phyloP scores from a whole-genome alignment of 2,888 invertebrate species.

The Dryadula phaetusa region DNA sequence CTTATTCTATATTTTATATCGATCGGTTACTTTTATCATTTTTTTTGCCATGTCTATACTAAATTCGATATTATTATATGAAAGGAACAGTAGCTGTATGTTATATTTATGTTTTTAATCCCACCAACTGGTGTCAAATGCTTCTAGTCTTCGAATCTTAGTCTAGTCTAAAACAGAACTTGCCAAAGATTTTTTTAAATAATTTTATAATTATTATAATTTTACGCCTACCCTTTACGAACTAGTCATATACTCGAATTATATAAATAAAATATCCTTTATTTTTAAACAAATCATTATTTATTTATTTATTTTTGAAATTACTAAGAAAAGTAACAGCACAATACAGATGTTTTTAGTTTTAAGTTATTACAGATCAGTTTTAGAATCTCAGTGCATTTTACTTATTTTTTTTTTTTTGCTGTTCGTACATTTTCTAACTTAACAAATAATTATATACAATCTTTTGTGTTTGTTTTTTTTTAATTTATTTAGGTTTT shows the following conservation, averaged over 20 bases:
- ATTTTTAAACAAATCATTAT: slow-evolving; percentile 30
- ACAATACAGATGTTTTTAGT: slow-evolving; percentile 61
- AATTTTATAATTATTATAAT: slow-evolving; percentile 38
- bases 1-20: slow-evolving; percentile 15
- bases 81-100: neutral
- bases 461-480: too few species aligned
- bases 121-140: slow-evolving; percentile 19
- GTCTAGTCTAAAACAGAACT: slow-evolving; percentile 47
- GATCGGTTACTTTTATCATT: slow-evolving; percentile 4
- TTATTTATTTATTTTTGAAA: neutral
- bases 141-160: slow-evolving; percentile 57
- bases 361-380: slow-evolving; percentile 58
- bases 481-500: neutral
- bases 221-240: slow-evolving; percentile 59
- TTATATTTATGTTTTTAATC: slow-evolving; percentile 9
- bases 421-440: slow-evolving; percentile 48
- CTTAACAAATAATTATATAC: too few species aligned
- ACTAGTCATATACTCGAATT: slow-evolving; percentile 67
- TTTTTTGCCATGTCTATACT: neutral
- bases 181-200: slow-evolving; percentile 62
- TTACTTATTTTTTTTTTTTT: slow-evolving; percentile 48
- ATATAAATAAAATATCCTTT: slow-evolving; percentile 30
- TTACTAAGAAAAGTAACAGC: slow-evolving; percentile 49
- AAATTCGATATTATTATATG: neutral
- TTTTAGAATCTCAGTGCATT: slow-evolving; percentile 71